Conservation (phyloP, 1,140 invertebrate species). For the Penaeus indicus region DNA sequence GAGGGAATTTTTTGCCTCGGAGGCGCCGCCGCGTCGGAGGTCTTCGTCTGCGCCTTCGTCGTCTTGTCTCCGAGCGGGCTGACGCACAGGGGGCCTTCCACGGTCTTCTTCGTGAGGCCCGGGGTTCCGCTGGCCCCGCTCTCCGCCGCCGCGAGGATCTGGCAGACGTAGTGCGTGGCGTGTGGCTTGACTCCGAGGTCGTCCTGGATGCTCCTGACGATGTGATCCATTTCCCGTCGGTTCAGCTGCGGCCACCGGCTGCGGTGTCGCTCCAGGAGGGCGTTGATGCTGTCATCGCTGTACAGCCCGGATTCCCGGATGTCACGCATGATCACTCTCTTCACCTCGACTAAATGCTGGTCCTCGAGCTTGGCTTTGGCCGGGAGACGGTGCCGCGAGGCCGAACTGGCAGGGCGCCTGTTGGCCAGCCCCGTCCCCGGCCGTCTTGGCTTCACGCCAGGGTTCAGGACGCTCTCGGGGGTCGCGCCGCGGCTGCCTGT, state of each 20-base stretch:
- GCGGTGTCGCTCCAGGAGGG: conserved; percentile 42
- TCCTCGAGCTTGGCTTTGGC: conserved; percentile 8
- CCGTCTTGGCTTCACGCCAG: conserved; percentile 40
- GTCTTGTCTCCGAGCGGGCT: no score
- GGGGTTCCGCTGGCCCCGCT: background rate
- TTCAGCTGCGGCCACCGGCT: conserved; percentile 21
- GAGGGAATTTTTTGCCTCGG: background rate
- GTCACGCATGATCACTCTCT: conserved; percentile 44
- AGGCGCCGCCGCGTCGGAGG: no score
- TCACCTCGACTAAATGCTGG: conserved; percentile 44
- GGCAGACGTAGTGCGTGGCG: conserved; percentile 35
- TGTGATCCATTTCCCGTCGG: conserved; percentile 12
- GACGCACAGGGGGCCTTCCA: background rate
- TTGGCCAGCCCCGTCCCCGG: conserved; percentile 27
- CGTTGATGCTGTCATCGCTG: conserved; percentile 56
- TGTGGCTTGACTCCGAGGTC: conserved; percentile 52
- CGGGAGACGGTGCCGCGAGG: background rate
- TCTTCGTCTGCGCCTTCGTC: no score
- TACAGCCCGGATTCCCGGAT: conserved; percentile 41
- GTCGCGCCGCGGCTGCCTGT: conserved; percentile 55
- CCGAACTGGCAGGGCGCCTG: background rate
- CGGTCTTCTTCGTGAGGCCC: background rate
- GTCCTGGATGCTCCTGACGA: conserved; percentile 41
- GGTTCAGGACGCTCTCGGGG: conserved; percentile 41
- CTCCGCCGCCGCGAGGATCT: conserved; percentile 37